A percentile compares a stretch with the other conserved stretches of the same genome.
Conservation (phyloP, 1,140 invertebrate species). For the Druon quercuslanigerum region DNA sequence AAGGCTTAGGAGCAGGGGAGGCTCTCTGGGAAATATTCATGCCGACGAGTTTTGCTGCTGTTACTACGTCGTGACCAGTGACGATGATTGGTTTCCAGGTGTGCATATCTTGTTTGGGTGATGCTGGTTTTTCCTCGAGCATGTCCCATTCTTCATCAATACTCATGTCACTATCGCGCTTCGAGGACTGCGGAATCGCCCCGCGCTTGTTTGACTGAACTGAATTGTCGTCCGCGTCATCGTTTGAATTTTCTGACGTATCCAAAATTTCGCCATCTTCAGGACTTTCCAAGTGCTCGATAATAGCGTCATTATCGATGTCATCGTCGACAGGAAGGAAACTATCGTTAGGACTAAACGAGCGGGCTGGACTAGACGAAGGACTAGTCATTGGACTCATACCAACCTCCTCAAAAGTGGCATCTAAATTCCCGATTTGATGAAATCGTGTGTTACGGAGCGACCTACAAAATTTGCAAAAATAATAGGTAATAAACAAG, state of each 20-base stretch:
- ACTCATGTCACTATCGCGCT: conserved; percentile 13
- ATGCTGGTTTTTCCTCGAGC: not conserved
- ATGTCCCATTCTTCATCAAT: not conserved
- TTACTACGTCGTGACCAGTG: not conserved
- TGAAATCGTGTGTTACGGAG: not conserved
- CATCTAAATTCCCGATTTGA: conserved; percentile 13
- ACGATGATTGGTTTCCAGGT: conserved; percentile 8
- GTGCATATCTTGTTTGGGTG: not conserved
- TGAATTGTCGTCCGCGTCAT: not conserved
- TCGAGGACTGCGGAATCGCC: not conserved
- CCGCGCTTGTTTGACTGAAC: not conserved
- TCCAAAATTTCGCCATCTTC: conserved; percentile 1
- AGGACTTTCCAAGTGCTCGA: not conserved
- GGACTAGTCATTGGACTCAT: conserved; percentile 15
- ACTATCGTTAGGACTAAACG: not conserved
- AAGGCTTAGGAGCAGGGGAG: not conserved
- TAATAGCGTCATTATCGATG: not conserved
- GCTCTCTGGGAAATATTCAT: not conserved
- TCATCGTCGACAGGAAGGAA: not conserved
- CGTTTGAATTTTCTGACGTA: not conserved
- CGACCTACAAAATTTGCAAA: not conserved
- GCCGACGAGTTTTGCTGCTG: not conserved
- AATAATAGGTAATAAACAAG: not conserved
- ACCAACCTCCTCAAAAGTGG: not conserved
- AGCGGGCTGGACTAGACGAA: not conserved